A percentile compares a stretch with the other conserved stretches of the same genome.
Conservation (phyloP, 1,140 invertebrate species). For the Penaeus indicus region DNA sequence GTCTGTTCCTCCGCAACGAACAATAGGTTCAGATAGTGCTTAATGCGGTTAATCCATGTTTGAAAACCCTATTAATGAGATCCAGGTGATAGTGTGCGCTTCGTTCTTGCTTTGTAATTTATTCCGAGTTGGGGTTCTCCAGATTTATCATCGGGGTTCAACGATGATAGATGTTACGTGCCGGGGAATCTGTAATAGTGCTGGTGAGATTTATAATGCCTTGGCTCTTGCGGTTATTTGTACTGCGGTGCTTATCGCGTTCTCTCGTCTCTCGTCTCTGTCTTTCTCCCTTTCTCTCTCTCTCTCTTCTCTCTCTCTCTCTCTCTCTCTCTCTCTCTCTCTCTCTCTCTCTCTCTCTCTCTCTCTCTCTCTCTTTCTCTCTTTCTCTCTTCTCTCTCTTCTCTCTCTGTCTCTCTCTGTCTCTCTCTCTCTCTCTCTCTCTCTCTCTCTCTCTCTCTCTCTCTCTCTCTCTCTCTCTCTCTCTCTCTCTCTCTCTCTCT, state of each 20-base stretch:
- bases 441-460: background rate
- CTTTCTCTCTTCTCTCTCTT: background rate
- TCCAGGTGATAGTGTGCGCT: too few relatives aligned
- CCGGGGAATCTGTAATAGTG: background rate
- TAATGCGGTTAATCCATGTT: too few relatives aligned
- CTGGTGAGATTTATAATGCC: background rate
- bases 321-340: background rate
- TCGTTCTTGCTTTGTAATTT: too few relatives aligned
- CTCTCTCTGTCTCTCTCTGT: background rate
- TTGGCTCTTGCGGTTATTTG: background rate
- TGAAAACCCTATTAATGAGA: too few relatives aligned
- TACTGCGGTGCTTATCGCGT: background rate
- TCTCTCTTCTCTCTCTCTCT: constrained; percentile 7
- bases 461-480: background rate
- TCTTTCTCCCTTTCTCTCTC: too few relatives aligned
- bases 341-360: background rate
- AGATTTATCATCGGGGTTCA: too few relatives aligned
- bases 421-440: background rate
- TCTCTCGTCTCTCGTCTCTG: background rate
- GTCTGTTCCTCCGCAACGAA: background rate
- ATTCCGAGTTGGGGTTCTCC: too few relatives aligned
- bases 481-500: background rate
- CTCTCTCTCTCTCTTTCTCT: background rate
- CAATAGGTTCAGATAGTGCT: too few relatives aligned
- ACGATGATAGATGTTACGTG: too few relatives aligned